Base-by-base conservation (phyloP, 2,113 vertebrate species). In the Pseudorhombus dupliciocellatus region DNA sequence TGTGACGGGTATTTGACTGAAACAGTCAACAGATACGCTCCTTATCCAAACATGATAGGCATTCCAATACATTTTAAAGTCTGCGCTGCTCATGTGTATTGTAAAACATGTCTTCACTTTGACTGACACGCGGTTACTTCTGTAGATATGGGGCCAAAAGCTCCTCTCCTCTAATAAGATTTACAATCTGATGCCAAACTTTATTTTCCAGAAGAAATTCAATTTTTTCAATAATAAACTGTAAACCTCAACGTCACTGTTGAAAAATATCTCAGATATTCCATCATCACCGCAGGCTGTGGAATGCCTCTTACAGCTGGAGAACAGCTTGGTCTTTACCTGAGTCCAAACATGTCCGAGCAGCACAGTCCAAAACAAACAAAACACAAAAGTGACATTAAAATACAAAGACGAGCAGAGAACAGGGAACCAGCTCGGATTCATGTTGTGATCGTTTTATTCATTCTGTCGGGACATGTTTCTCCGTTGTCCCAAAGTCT, bases 391-490 rank as follows among this genome's bases (percentile, higher is more conserved):
- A n/a, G n/a, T n/a, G n/a, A 40, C 2, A 4, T 46, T 9, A 26
- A 14, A 16, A 31, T 22, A 7, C 26, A 65, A 73, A 56, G 60
- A 66, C 1, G 16, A 81, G 67, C 55, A 84, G 74, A 88, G 46
- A 83, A 34, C 53, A 81, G 25, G 54, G 74, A 90, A 79, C 37
- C 69, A 63, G 79, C 62, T 87, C 72, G 82, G 78, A 87, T 82
- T 88, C 84, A 79, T 86, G 78, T 90, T 90, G 83, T 90, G 87
- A 92, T 91, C 89, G 79, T 79, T 94, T 93, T 93, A 93, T 94
- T 94, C 81, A 90, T 92, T 93, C 89, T 87, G 82, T 90, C 83
- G 77, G 90, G 86, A 89, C 90, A 77, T 30, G 42, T 75, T 77
- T 77, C 79, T 77, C 62, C n/a, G 51, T 75, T 68, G 86, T 91